Conservation (phyloP, 2,113 vertebrate genomes). For the Synodontis membranacea region DNA sequence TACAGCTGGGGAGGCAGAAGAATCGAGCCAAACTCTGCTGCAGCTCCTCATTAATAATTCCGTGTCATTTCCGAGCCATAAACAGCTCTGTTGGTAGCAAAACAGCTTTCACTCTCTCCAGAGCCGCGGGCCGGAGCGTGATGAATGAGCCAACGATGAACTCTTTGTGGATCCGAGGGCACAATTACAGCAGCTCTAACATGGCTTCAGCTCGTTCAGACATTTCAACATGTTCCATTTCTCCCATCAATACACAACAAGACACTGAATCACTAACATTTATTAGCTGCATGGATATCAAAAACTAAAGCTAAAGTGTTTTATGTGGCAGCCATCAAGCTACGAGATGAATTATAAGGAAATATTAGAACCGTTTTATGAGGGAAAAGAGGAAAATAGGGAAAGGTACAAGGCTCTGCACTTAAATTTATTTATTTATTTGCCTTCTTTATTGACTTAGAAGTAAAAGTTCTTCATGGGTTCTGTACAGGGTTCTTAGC, state of each 20-base stretch:
- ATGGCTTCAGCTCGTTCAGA: neutral
- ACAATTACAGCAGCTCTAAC: neutral
- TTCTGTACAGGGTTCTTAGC: neutral
- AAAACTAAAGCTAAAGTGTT: neutral
- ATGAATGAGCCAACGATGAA: neutral
- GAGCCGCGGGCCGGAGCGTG: neutral
- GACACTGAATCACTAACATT: neutral
- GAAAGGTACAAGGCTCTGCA: neutral
- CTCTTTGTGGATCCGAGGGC: neutral
- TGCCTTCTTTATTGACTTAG: too few relatives aligned
- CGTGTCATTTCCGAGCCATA: slow-evolving; percentile 19
- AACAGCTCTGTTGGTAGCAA: slow-evolving; percentile 6
- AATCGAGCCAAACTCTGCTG: neutral
- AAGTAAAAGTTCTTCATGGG: too few relatives aligned
- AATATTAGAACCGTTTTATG: neutral
- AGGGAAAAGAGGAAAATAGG: neutral
- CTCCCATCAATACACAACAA: neutral
- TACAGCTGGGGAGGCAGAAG: slow-evolving; percentile 10
- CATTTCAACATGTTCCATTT: neutral
- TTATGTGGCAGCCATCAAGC: neutral
- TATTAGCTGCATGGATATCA: neutral
- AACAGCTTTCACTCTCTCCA: neutral
- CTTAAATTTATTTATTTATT: neutral
- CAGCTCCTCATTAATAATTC: slow-evolving; percentile 39
- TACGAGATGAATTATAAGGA: neutral